Evolutionary conservation across 2,113 vertebrate genomes (phyloP), one percentile per base, ranked within the genome.

Genomic region (Chaetodon auriga): DNA sequence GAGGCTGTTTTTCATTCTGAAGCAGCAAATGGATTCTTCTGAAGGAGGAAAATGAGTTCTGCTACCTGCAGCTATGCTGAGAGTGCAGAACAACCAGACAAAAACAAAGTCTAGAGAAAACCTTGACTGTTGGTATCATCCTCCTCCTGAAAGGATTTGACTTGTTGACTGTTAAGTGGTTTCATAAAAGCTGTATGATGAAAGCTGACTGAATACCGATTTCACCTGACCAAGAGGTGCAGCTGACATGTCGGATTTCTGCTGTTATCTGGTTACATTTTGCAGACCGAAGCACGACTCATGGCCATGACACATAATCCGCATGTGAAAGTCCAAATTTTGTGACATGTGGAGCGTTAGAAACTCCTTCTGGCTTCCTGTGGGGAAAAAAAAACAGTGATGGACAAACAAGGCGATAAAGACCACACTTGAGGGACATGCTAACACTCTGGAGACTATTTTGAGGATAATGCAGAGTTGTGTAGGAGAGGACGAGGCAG

Each of bases 371-470:
- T 13, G 7, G 25, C 15, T 68, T 53, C 13, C 13, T 43, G 5
- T 9, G 12, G 19, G 30, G 30, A 30, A 30, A 30, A 30, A 18
- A 48, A 55, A 38, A 68, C 30, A 45, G 62, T 2, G 51, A 78
- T 16, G 43, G 43, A 77, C 49, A 49, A 19, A 77, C 55, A 51
- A 25, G 60, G 38, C 21, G 55, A 78, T 30, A 61, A 63, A 14
- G 25, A 45, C 3, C 16, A 83, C 60, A 75, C 73, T 69, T 41
- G 36, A 65, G 63, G 62, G 64, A 70, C 83, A 81, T 21, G 38
- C 51, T 45, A 62, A 63, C 15, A 7, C 57, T 84, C 58, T 81
- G 41, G 0, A 79, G 68, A 77, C 43, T 15, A 72, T 49, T 38
- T 36, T 25, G 16, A 70, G 15, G 64, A 58, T 35, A 68, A 66